Base-by-base conservation (phyloP, 1,140 invertebrate species). In the Caenorhabditis tropicalis region DNA sequence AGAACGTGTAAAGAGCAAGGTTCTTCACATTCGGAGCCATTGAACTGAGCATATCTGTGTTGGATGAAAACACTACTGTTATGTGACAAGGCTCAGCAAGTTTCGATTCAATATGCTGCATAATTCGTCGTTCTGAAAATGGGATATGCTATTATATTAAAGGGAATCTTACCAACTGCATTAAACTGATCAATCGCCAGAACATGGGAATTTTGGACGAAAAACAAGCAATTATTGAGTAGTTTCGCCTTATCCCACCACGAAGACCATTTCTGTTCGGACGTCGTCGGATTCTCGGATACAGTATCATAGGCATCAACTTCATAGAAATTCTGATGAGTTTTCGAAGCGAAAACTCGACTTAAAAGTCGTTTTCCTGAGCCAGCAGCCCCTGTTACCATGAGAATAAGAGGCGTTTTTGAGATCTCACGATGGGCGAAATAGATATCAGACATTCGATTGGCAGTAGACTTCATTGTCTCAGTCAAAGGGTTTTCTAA, bases 261-360 rank as follows among this genome's bases (percentile, higher is more conserved):
- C 12, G 24, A n/a, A 27, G 79, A 80, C 74, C 86, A 70, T 82
- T 87, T 87, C 6, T 29, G 2, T 48, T 87, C 86, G 9, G 65
- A 36, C 10, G 74, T 24, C n/a, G 80, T 48, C 24, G 86, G 51
- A 53, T 81, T 74, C 19, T 87, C 86, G 53, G 65, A 80, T 49
- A 86, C 87, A 9, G 70, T 51, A 6, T 87, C 86, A 60, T 84
- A 86, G 9, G 65, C 84, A 31, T 60, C 79, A 15, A 85, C 70
- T 74, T 79, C 56, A 36, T 79, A 43, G 39, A 85, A 49, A 74
- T 70, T 79, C 36, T 39, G 65, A 86, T 84, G 81, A 60, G 79
- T 70, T 53, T 21, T n/a, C 4, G 74, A 36, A 24, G 86, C 83
- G 3, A 85, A 48, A 33, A 43, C 39, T 46, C 29, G 27, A 48